Conservation (phyloP, 2,888 invertebrate genomes). For the Thecocarcelia acutangulata region DNA sequence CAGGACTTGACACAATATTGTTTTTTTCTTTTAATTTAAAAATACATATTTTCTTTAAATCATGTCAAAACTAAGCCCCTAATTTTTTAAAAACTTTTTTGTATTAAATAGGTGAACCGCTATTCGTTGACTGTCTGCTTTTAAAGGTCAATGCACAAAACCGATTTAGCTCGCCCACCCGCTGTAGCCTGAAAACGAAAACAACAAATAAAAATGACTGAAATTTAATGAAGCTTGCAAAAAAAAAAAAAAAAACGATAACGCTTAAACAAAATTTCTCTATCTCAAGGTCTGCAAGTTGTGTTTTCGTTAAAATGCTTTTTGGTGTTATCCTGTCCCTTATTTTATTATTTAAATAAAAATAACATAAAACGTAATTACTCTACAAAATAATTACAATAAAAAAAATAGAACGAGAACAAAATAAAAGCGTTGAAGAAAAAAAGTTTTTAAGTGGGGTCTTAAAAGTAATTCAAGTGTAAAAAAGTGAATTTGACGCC, state of each 20-base stretch:
- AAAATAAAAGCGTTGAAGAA: slow-evolving; percentile 2
- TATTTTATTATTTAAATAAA: slow-evolving; percentile 47
- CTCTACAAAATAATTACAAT: slow-evolving; percentile 17
- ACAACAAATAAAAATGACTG: slow-evolving; percentile 25
- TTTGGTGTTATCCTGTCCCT: slow-evolving; percentile 3
- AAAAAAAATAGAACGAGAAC: background rate
- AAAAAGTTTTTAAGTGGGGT: slow-evolving; percentile 34
- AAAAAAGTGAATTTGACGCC: slow-evolving; percentile 44
- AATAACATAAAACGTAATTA: slow-evolving; percentile 43
- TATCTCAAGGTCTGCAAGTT: background rate
- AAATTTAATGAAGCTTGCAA: slow-evolving; percentile 56
- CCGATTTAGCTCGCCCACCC: background rate
- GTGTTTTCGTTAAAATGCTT: background rate
- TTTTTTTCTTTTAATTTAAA: too few species aligned
- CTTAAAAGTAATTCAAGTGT: slow-evolving; percentile 46
- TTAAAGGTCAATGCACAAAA: background rate
- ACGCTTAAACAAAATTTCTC: slow-evolving; percentile 45
- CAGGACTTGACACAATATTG: too few species aligned
- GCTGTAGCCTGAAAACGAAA: slow-evolving; percentile 4
- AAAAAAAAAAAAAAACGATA: slow-evolving; percentile 33
- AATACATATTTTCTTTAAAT: too few species aligned
- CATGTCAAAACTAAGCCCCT: too few species aligned
- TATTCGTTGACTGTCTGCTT: too few species aligned
- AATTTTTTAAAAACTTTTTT: too few species aligned
- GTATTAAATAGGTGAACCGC: too few species aligned